Conservation (phyloP, 2,888 invertebrate genomes). For the Melolontha melolontha region DNA sequence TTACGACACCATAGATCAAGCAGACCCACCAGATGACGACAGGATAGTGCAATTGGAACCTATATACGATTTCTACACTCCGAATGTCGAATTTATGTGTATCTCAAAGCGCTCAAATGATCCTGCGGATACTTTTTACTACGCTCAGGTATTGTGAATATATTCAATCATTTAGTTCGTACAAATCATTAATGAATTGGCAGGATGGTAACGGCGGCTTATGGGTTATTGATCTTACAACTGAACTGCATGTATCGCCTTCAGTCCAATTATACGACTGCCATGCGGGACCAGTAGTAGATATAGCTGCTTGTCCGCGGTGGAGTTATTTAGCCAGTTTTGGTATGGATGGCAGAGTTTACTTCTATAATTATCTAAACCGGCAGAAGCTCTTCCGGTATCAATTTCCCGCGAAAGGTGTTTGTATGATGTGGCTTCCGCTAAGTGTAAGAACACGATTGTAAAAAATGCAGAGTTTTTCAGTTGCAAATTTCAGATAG, state of each 20-base stretch:
- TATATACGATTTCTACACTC: slow-evolving; percentile 81
- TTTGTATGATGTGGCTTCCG: slow-evolving; percentile 79
- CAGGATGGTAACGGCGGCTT: slow-evolving; percentile 90
- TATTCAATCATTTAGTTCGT: not conserved
- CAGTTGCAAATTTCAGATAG: slow-evolving; percentile 66
- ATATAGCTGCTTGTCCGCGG: slow-evolving; percentile 77
- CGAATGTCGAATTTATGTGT: slow-evolving; percentile 66
- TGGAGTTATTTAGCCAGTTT: slow-evolving; percentile 78
- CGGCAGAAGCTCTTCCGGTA: slow-evolving; percentile 73
- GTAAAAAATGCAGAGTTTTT: not conserved
- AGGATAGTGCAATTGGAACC: slow-evolving; percentile 86
- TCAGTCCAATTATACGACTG: slow-evolving; percentile 72
- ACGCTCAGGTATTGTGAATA: slow-evolving; percentile 76
- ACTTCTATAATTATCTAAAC: slow-evolving; percentile 77
- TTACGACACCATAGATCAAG: slow-evolving; percentile 90
- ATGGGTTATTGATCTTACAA: slow-evolving; percentile 78
- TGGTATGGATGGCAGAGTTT: slow-evolving; percentile 79
- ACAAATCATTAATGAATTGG: slow-evolving; percentile 23
- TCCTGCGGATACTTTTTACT: slow-evolving; percentile 69
- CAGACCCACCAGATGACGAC: slow-evolving; percentile 85
- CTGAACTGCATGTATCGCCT: slow-evolving; percentile 62
- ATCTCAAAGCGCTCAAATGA: slow-evolving; percentile 67
- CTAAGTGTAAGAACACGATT: slow-evolving; percentile 66
- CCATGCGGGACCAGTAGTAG: slow-evolving; percentile 81
- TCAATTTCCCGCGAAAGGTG: slow-evolving; percentile 71